Evolutionary conservation across 2,888 invertebrate species (phyloP).

Genomic region (Eudemis profundana): DNA sequence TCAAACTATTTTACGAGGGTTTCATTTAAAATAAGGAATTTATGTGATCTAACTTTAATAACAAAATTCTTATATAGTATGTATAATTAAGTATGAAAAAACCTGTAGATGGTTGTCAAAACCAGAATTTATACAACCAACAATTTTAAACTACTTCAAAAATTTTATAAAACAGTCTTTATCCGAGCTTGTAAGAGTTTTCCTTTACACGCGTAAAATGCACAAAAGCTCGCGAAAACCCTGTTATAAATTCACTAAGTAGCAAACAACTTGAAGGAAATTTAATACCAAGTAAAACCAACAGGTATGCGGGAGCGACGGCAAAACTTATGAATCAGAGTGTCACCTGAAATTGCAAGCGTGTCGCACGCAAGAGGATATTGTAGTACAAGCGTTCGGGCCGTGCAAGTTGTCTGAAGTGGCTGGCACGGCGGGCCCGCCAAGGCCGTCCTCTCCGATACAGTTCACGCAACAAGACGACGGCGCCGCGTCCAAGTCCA

Average conservation of each 20-base stretch:
- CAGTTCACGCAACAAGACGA: slow-evolving; percentile 93
- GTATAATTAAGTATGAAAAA: too few species aligned
- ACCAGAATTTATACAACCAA: background rate
- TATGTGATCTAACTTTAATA: too few species aligned
- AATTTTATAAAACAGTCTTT: background rate
- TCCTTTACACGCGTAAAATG: background rate
- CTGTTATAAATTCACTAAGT: slow-evolving; percentile 18
- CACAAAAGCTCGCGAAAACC: slow-evolving; percentile 12
- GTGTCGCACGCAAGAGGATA: slow-evolving; percentile 92
- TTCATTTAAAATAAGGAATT: too few species aligned
- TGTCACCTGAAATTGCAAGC: slow-evolving; percentile 93
- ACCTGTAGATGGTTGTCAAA: too few species aligned
- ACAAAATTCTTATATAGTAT: too few species aligned
- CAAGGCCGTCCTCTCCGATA: slow-evolving; percentile 90
- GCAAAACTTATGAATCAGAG: slow-evolving; percentile 93
- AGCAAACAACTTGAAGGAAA: slow-evolving; percentile 27
- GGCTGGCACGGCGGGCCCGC: slow-evolving; percentile 90
- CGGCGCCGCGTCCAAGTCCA: slow-evolving; percentile 91
- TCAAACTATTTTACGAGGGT: too few species aligned
- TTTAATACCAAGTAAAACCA: slow-evolving; percentile 49
- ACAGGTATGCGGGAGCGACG: slow-evolving; percentile 91
- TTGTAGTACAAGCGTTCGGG: slow-evolving; percentile 91
- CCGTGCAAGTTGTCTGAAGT: slow-evolving; percentile 89
- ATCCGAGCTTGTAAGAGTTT: background rate
- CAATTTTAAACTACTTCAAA: background rate